Evolutionary conservation across 2,113 vertebrate species (phyloP).

Genomic region (Ictalurus punctatus): DNA sequence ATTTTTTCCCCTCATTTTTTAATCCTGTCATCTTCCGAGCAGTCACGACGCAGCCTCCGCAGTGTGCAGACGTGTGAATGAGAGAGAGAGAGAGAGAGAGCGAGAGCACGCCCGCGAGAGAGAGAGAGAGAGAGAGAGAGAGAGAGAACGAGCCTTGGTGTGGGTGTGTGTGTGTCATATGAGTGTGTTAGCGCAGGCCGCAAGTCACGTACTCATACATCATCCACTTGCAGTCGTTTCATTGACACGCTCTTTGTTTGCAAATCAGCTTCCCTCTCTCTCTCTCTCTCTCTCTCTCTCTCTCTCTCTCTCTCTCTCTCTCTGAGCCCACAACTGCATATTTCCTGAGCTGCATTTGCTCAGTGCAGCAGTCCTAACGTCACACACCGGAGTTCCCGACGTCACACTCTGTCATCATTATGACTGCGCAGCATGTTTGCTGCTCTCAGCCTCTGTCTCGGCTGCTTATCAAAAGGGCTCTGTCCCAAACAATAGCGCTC

Average conservation of each 20-base stretch:
- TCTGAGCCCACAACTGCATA: constrained; percentile 30
- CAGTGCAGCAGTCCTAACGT: constrained; percentile 8
- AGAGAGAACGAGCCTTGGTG: background rate
- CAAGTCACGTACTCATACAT: constrained; percentile 48
- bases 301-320: background rate
- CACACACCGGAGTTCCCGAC: constrained; percentile 5
- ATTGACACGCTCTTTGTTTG: constrained; percentile 36
- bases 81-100: background rate
- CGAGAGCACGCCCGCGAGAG: background rate
- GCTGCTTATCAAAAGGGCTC: constrained; percentile 40
- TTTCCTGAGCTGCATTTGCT: constrained; percentile 15
- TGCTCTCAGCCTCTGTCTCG: constrained; percentile 28
- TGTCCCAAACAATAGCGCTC: constrained; percentile 35
- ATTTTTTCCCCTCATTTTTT: background rate
- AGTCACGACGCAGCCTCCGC: constrained; percentile 43
- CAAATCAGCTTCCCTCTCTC: constrained; percentile 1
- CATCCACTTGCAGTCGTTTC: constrained; percentile 32
- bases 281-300: background rate
- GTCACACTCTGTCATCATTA: background rate
- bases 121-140: background rate
- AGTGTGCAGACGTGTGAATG: background rate
- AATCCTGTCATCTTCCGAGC: background rate
- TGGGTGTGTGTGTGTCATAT: background rate
- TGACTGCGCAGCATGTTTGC: constrained; percentile 18
- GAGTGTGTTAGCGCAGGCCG: constrained; percentile 13